Conservation (phyloP, 1,140 invertebrate genomes). For the Globodera rostochiensis region DNA sequence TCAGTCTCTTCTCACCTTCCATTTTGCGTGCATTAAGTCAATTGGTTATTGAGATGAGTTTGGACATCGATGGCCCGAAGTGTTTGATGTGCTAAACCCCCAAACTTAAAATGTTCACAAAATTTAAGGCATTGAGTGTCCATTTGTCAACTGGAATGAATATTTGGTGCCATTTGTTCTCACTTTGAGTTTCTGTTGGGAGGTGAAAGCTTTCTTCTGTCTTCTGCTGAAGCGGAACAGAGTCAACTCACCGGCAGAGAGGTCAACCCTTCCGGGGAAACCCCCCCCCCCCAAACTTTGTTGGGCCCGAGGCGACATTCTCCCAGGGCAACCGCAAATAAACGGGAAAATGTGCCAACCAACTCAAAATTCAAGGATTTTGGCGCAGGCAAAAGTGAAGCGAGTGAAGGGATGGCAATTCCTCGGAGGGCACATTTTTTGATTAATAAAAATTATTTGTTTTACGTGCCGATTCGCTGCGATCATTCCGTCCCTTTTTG, state of each 20-base stretch:
- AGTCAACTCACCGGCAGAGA: neutral
- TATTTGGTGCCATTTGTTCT: neutral
- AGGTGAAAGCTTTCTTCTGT: neutral
- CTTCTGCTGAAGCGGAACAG: neutral
- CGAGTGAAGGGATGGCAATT: neutral
- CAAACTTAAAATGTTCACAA: too few relatives aligned
- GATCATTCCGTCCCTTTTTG: too few relatives aligned
- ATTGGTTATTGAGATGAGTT: neutral
- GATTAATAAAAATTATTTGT: too few relatives aligned
- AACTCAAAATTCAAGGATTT: neutral
- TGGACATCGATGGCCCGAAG: neutral
- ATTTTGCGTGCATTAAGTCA: neutral
- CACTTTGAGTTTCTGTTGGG: neutral
- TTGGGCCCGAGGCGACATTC: neutral
- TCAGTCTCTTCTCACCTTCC: neutral
- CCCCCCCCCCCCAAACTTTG: neutral
- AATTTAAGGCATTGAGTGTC: neutral
- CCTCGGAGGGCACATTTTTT: neutral
- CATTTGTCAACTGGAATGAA: neutral
- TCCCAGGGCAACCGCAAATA: neutral
- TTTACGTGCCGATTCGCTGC: too few relatives aligned
- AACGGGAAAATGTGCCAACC: neutral
- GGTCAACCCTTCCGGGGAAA: neutral
- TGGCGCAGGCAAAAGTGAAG: neutral
- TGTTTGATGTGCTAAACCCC: neutral